Base-by-base conservation (phyloP, 2,888 invertebrate species). In the Tridacna crocea region DNA sequence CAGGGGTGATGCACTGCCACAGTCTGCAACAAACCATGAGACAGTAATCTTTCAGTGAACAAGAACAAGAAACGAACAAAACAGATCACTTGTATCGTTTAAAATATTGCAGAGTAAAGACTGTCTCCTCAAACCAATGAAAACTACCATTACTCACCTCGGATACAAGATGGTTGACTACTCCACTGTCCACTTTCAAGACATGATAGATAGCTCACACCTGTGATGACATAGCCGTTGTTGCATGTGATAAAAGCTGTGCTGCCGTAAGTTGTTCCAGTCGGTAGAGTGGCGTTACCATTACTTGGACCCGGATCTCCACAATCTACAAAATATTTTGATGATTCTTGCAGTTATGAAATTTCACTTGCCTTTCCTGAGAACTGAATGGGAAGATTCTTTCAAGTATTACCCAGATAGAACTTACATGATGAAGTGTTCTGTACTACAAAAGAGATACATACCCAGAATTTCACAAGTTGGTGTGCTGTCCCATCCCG, bases 251-350 rank as follows among this genome's bases (percentile, higher is more conserved):
- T 60, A 24, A 74, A 17, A 11, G 74, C 78, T 27, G 66, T 19
- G 15, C 65, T 46, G 12, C 68, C 74, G 58, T 58, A 79, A 15
- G 68, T 66, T 36, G 65, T 72, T 3, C 78, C 78, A 10, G 48
- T 17, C 1, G 78, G 78, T 36, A 36, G 19, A 12, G 47, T 66
- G 11, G 68, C 73, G 22, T n/a, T 51, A 58, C 78, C 78, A 63
- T 79, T 79, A 10, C 47, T 24, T 22, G 66, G 63, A 6, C 63
- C 24, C 17, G 74, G 74, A 26, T 74, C 24, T 11, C 24, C 15
- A 47, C 78, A 79, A 79, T 58, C 78, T 79, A 46, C 60, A 60
- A 60, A 12, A n/a, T 22, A 55, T 55, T 4, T 6, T n/a, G n/a
- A 55, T 2, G n/a, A n/a, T 17, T 55, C 55, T 36, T 36, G 36